Percentiles rank a stretch among this genome's conserved stretches.
Conservation (phyloP, 2,797 vertebrate genomes). For the Oreonectes daqikongensis region DNA sequence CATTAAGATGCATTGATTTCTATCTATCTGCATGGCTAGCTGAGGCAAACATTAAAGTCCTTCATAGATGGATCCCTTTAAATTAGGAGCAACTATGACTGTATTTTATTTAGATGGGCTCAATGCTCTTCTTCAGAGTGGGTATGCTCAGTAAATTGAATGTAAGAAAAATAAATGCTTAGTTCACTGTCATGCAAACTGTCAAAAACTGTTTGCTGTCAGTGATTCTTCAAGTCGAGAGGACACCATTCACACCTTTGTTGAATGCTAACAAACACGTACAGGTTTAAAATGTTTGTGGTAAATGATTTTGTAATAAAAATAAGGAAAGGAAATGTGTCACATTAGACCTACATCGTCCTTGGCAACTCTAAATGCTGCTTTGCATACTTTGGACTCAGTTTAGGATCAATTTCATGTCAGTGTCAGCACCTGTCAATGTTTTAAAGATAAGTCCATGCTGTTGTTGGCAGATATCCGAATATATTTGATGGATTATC, state of each 20-base stretch:
- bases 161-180: background rate
- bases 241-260: slow-evolving; percentile 29
- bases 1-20: slow-evolving; percentile 67
- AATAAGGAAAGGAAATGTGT: background rate
- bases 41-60: slow-evolving; percentile 47
- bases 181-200: slow-evolving; percentile 45
- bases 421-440: slow-evolving; percentile 9
- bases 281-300: background rate
- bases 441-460: background rate
- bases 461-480: slow-evolving; percentile 18
- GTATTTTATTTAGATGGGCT: slow-evolving; percentile 18
- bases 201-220: slow-evolving; percentile 31
- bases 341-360: background rate
- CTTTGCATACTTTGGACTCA: background rate
- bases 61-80: slow-evolving; percentile 41
- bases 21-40: slow-evolving; percentile 46
- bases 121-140: slow-evolving; percentile 3
- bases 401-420: slow-evolving; percentile 13
- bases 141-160: slow-evolving; percentile 11
- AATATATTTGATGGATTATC: slow-evolving; percentile 15
- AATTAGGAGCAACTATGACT: slow-evolving; percentile 42
- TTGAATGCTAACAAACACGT: slow-evolving; percentile 5
- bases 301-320: background rate
- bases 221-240: slow-evolving; percentile 8
- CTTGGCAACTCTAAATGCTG: background rate